These are phyloP conservation scores for Callipepla squamata DNA, from an alignment of 2,113 vertebrate species.

Conservation along the genomic window DNA sequence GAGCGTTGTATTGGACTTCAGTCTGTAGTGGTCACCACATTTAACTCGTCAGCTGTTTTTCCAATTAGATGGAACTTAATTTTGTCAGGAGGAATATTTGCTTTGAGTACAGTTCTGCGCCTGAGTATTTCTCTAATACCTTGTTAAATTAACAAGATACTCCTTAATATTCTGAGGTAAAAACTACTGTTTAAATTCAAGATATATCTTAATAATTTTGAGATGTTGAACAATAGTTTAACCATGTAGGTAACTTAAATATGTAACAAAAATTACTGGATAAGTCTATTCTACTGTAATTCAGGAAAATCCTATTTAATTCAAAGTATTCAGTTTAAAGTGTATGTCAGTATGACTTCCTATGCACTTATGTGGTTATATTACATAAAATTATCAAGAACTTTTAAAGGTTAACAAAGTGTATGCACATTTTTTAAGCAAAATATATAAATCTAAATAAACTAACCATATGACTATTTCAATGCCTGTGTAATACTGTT, in stretches of 20 bases:
- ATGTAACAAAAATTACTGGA: not conserved
- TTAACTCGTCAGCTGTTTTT: not conserved
- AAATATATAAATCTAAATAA: not conserved
- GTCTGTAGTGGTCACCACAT: not conserved
- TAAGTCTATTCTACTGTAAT: not conserved
- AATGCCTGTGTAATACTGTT: not conserved
- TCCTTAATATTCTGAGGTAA: not conserved
- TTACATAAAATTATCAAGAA: not conserved
- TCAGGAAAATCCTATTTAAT: not conserved
- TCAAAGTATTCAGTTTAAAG: not conserved
- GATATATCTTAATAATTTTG: not conserved
- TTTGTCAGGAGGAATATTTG: not conserved
- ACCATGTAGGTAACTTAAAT: not conserved
- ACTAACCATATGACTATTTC: slow-evolving; percentile 8
- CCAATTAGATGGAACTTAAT: not conserved
- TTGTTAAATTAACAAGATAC: not conserved
- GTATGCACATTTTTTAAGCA: not conserved
- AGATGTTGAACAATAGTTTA: not conserved
- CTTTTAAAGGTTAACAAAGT: not conserved
- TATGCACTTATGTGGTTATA: not conserved
- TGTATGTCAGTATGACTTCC: not conserved
- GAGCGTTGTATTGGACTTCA: not conserved
- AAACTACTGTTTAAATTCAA: not conserved
- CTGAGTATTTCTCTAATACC: not conserved
- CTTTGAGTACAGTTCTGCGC: not conserved